Evolutionary conservation across 2,888 invertebrate genomes (phyloP), one percentile per base, ranked within the genome.

Genomic region (Synergus itoensis): DNA sequence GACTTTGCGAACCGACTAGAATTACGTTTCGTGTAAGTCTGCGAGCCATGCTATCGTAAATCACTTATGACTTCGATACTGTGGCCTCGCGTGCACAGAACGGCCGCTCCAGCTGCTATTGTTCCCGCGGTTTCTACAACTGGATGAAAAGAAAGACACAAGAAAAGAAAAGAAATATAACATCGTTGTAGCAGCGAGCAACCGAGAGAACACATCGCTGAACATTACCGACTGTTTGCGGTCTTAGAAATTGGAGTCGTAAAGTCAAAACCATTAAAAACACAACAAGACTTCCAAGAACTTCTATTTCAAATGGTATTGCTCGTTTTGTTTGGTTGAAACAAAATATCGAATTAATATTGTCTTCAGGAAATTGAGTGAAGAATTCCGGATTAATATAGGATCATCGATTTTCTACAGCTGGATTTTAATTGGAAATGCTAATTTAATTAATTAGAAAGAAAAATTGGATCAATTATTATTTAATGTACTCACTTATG

Each of bases 401-500:
- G 5, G 5, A 36, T 36, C 5, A 36, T 36, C 36, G 36, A 28
- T 28, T 36, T 36, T 36, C 36, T 36, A 36, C 36, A 36, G 5
- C 36, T 5, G 36, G 5, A 36, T 36, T 36, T 28, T 28, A 28
- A 28, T 28, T 28, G 3, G 28, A 28, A 28, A 28, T 3, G 2
- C 28, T 28, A n/a, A n/a, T n/a, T n/a, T n/a, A n/a, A n/a, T n/a
- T n/a, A n/a, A n/a, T n/a, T n/a, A n/a, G 28, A 28, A 28, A 3
- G 28, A 28, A 28, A 28, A 28, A 28, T 3, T 28, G 28, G 28
- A 28, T 28, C 8, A 2, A n/a, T 12, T 11, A 21, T 21, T 60
- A 60, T 12, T 60, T 60, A n/a, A 12, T 40, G 60, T 48, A 79
- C 85, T 85, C 93, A 98, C 98, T 96, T 97, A 94, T 98, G 98